phyloP scores from a whole-genome alignment of 1,140 invertebrate genomes.

The Tetranychus urticae region DNA sequence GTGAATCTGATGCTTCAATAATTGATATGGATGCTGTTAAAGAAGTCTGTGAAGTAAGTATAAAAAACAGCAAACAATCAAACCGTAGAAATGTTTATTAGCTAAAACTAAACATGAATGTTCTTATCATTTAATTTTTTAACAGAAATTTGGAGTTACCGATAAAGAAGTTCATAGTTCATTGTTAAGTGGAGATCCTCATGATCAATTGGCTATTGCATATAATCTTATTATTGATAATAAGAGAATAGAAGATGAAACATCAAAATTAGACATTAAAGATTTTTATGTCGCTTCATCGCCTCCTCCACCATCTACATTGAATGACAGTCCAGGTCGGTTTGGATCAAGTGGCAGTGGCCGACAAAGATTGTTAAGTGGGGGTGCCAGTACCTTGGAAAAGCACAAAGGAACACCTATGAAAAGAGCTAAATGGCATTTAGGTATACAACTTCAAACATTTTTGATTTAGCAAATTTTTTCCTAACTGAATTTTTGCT shows the following conservation, averaged over 20 bases:
- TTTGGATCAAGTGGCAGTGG: conserved; percentile 13
- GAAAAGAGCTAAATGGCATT: conserved; percentile 95
- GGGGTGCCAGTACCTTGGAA: conserved; percentile 19
- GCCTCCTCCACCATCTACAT: conserved; percentile 35
- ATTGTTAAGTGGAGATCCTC: conserved; percentile 76
- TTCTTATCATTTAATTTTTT: neutral
- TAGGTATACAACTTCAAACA: conserved; percentile 27
- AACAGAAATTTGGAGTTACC: conserved; percentile 75
- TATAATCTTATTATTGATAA: conserved; percentile 98
- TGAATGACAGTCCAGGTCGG: neutral
- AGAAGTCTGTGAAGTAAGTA: conserved; percentile 46
- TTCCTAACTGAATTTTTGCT: neutral
- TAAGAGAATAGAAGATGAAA: conserved; percentile 84
- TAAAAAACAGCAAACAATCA: too few relatives aligned
- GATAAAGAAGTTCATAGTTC: conserved; percentile 82
- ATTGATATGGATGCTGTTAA: conserved; percentile 84
- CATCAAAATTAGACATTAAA: conserved; percentile 74
- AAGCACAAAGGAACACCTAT: conserved; percentile 28
- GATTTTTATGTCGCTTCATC: conserved; percentile 84
- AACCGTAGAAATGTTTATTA: too few relatives aligned
- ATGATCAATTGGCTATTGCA: conserved; percentile 91
- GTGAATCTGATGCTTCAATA: conserved; percentile 87
- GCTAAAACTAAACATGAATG: too few relatives aligned
- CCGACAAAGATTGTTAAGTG: conserved; percentile 31
- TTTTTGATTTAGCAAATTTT: too few relatives aligned